Base-by-base conservation (phyloP, 2,888 invertebrate genomes). In the Eumacrocentrus americanus region DNA sequence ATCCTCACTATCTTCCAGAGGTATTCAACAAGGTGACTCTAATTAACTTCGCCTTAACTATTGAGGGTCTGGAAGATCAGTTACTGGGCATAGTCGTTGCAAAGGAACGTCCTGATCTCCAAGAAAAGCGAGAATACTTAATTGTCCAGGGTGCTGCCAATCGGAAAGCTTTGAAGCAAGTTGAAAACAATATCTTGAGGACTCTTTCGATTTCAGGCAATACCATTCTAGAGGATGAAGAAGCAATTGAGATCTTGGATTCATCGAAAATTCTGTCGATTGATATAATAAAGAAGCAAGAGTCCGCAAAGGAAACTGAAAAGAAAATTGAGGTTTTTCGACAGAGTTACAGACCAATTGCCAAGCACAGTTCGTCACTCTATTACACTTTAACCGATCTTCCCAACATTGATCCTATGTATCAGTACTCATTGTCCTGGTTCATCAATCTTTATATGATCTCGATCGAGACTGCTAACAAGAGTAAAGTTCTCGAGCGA, bases 171-270 rank as follows among this genome's bases (percentile, higher is more conserved):
- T 81, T 96, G 37, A 90, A 92, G 74, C 88, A 72, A 61, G 91
- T 93, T 20, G 95, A 96, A 82, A 92, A 95, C 76, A 91, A 90
- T 81, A 95, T 96, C 70, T 83, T 96, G 48, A 87, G 89, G 72
- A 95, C 94, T 0, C 82, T 96, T 55, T 90, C 92, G 42, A 87
- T 91, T 73, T 85, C 89, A 1, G 90, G 93, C 77, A 93, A 94
- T 1, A 93, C 94, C 77, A 94, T 96, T 75, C 83, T 96, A 63
- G 95, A 95, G 82, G 94, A 96, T 78, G 95, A 95, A 82, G 86
- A 86, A 2, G 95, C 95, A 2, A 94, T 96, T 68, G 87, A 91
- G 78, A 90, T 94, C 62, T 83, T 96, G 46, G 94, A 94, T 77
- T 91, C 91, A 2, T 94, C 95, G 0, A 95, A 95, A 82, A 80